phyloP scores from a whole-genome alignment of 2,888 invertebrate genomes.

The Tubulanus polymorphus region DNA sequence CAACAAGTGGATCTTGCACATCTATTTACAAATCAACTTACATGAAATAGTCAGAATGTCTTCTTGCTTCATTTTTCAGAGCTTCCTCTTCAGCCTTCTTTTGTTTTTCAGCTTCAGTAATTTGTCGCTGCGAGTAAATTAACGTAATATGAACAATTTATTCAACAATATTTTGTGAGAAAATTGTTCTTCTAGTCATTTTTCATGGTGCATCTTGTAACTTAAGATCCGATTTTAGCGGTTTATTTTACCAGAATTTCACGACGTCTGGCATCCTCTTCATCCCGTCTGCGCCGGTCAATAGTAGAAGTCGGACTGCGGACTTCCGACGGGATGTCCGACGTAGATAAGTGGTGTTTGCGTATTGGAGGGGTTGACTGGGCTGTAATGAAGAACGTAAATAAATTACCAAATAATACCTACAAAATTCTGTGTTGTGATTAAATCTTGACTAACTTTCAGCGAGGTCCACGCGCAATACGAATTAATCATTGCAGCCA shows the following conservation, averaged over 20 bases:
- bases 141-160: no score
- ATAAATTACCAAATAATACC: no score
- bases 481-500: no score
- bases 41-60: conserved; percentile 92
- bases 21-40: conserved; percentile 46
- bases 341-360: conserved; percentile 1
- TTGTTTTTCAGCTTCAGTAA: conserved; percentile 83
- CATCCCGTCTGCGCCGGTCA: conserved; percentile 29
- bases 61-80: conserved; percentile 87
- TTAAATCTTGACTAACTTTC: no score
- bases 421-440: no score
- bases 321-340: neutral
- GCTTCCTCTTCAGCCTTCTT: conserved; percentile 88
- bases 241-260: conserved; percentile 43
- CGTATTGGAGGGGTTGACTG: no score
- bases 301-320: neutral
- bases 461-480: no score
- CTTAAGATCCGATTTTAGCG: no score
- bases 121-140: conserved; percentile 63
- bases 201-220: no score
- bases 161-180: no score
- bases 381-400: no score
- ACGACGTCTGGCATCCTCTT: conserved; percentile 42
- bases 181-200: no score
- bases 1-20: neutral